Percentiles rank a stretch among this genome's conserved stretches.
These are phyloP conservation scores for Tychaedon coryphoeus DNA, from an alignment of 2,113 vertebrate species.

Conservation along the genomic window DNA sequence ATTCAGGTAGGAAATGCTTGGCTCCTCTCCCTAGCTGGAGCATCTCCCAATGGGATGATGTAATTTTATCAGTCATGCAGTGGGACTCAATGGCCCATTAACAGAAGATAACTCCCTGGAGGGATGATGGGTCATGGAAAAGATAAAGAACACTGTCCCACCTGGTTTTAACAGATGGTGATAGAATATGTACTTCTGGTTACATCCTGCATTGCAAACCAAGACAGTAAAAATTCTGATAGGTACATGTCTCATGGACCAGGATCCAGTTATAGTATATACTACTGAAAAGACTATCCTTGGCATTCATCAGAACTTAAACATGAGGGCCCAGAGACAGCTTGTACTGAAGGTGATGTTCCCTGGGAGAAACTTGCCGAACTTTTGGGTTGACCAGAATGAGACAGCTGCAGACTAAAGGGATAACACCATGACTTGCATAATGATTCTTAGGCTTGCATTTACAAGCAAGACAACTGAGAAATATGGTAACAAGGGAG, in stretches of 20 bases:
- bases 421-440: not conserved
- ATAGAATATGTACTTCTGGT: no score
- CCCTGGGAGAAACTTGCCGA: not conserved
- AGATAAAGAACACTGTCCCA: no score
- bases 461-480: not conserved
- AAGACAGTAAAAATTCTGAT: not conserved
- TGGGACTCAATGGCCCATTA: no score
- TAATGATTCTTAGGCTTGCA: not conserved
- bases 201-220: no score
- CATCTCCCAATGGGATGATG: no score
- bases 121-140: no score
- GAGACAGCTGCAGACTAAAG: not conserved
- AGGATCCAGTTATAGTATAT: not conserved
- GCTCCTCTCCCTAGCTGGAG: no score
- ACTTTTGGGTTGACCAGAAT: not conserved
- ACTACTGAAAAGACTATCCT: not conserved
- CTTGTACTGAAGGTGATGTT: not conserved
- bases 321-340: not conserved
- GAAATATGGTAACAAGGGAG: not conserved
- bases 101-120: no score
- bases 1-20: no score
- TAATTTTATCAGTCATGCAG: no score
- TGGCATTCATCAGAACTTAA: not conserved
- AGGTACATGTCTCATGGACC: accelerated
- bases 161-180: no score